Conservation (phyloP, 2,888 invertebrate species). For the Nudaria mundana region DNA sequence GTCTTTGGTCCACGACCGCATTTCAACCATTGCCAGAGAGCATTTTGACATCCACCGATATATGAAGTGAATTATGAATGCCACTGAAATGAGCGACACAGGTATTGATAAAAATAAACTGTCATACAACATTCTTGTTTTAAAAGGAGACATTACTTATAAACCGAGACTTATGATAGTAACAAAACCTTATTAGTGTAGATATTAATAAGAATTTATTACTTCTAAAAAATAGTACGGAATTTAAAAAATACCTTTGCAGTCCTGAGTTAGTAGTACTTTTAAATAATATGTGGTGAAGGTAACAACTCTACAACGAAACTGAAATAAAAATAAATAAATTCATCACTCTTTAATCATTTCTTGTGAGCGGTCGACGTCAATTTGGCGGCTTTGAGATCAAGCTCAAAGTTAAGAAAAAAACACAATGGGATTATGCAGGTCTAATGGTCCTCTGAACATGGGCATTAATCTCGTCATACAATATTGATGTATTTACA, state of each 20-base stretch:
- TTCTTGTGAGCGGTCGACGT: constrained; percentile 55
- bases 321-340: constrained; percentile 51
- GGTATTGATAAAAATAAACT: constrained; percentile 41
- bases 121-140: too few species aligned
- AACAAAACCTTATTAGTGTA: too few species aligned
- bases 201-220: too few species aligned
- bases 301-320: constrained; percentile 4
- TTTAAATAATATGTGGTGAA: constrained; percentile 5
- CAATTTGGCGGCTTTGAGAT: constrained; percentile 63
- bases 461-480: constrained; percentile 79
- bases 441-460: constrained; percentile 74
- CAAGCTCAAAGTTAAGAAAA: constrained; percentile 57
- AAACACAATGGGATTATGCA: constrained; percentile 77
- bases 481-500: constrained; percentile 77
- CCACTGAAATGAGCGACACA: constrained; percentile 46
- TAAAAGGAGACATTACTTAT: too few species aligned
- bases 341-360: constrained; percentile 60
- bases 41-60: constrained; percentile 73
- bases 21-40: constrained; percentile 53
- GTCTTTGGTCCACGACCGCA: constrained; percentile 46
- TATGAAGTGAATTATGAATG: constrained; percentile 73
- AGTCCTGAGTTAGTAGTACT: too few species aligned
- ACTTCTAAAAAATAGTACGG: too few species aligned
- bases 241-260: too few species aligned
- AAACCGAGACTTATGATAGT: too few species aligned